These are phyloP conservation scores for Sericinus montela DNA, from an alignment of 2,888 invertebrate species.

Conservation along the genomic window DNA sequence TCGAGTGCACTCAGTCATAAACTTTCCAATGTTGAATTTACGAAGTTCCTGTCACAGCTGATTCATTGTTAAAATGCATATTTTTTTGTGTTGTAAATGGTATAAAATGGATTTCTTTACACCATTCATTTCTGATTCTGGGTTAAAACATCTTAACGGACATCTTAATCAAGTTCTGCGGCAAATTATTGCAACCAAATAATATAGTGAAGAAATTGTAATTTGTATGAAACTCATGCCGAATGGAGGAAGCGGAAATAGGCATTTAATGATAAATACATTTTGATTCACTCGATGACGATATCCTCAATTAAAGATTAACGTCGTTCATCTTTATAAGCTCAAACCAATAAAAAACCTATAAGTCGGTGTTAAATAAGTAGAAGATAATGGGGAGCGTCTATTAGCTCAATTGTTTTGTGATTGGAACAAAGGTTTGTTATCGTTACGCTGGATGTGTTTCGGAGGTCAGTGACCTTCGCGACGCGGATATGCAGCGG, in stretches of 20 bases:
- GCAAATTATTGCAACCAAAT: conserved; percentile 35
- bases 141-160: conserved; percentile 41
- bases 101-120: conserved; percentile 16
- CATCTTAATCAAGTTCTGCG: conserved; percentile 31
- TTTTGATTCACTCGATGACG: not conserved
- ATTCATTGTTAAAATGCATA: conserved; percentile 27
- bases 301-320: not conserved
- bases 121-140: conserved; percentile 33
- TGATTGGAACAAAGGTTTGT: conserved; percentile 22
- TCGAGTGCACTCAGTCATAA: conserved; percentile 50
- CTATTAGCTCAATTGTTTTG: conserved; percentile 15
- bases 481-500: conserved; percentile 41
- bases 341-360: not conserved
- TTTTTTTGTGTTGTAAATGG: conserved; percentile 21
- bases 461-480: conserved; percentile 71
- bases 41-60: conserved; percentile 32
- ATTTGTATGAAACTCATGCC: conserved; percentile 13
- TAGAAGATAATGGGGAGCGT: conserved; percentile 7
- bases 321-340: too few species aligned
- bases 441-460: conserved; percentile 60
- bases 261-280: conserved; percentile 1
- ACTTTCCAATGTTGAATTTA: conserved; percentile 46
- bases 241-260: conserved; percentile 17
- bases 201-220: conserved; percentile 6
- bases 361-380: conserved; percentile 2